Conservation (phyloP, 2,888 invertebrate genomes). For the Acronicta psi region DNA sequence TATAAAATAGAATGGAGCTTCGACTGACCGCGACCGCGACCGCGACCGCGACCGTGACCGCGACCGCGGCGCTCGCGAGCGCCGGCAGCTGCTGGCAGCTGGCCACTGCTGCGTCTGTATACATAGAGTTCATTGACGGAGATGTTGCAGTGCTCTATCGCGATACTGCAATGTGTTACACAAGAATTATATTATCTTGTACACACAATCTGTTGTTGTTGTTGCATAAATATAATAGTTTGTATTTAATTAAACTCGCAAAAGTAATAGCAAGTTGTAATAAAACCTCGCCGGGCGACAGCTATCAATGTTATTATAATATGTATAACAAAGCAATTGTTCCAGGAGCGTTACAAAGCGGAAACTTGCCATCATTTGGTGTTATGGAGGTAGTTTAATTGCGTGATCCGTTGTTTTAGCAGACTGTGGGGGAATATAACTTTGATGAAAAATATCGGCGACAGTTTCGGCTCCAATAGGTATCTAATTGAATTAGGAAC, state of each 20-base stretch:
- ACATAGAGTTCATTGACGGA: too few relatives aligned
- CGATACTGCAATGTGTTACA: too few relatives aligned
- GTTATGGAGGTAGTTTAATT: slow-evolving; percentile 21
- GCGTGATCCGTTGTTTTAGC: slow-evolving; percentile 11
- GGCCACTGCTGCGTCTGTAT: too few relatives aligned
- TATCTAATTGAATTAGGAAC: neutral
- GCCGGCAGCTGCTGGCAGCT: too few relatives aligned
- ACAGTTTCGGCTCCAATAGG: neutral
- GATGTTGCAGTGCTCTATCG: slow-evolving; percentile 13
- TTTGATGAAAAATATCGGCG: neutral
- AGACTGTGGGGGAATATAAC: neutral
- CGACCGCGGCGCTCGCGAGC: too few relatives aligned
- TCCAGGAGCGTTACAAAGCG: neutral
- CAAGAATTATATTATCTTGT: too few relatives aligned
- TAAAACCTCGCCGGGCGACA: slow-evolving; percentile 12
- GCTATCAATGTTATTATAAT: slow-evolving; percentile 23
- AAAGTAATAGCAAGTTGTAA: slow-evolving; percentile 17
- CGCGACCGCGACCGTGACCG: too few relatives aligned
- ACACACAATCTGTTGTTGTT: slow-evolving; percentile 7
- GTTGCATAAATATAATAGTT: slow-evolving; percentile 1
- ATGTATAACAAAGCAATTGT: slow-evolving; percentile 12
- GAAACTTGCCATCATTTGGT: slow-evolving; percentile 6
- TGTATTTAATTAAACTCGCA: slow-evolving; percentile 8
- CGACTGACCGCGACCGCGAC: neutral
- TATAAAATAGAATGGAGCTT: slow-evolving; percentile 24